Evolutionary conservation across 2,888 invertebrate species (phyloP).

Genomic region (Noctuana brunneofusca): DNA sequence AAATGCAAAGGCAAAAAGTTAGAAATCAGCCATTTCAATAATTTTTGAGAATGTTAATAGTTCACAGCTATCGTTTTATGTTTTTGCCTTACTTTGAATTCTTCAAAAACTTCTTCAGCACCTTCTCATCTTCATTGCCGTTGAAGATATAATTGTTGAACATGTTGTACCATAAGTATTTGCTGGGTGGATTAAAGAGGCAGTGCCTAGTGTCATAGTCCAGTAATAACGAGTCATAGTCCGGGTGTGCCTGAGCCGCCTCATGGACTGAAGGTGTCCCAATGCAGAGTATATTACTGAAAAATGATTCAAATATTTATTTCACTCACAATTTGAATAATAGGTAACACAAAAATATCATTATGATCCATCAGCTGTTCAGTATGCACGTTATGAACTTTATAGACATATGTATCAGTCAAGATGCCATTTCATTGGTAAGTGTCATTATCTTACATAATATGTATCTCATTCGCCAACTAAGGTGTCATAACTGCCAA

Average conservation of each 20-base stretch:
- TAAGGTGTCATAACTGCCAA: no score
- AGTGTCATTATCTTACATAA: no score
- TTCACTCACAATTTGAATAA: background rate
- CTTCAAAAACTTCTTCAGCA: slow-evolving; percentile 85
- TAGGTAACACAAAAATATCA: background rate
- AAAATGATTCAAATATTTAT: slow-evolving; percentile 43
- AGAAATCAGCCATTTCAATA: no score
- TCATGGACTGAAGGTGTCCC: slow-evolving; percentile 93
- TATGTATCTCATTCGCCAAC: no score
- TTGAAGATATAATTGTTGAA: slow-evolving; percentile 95
- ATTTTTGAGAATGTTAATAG: no score
- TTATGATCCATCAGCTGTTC: no score
- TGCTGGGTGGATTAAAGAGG: slow-evolving; percentile 84
- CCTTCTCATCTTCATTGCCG: slow-evolving; percentile 76
- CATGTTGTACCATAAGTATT: slow-evolving; percentile 93
- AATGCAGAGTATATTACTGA: slow-evolving; percentile 90
- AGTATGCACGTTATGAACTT: no score
- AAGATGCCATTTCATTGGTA: no score
- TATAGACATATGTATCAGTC: no score
- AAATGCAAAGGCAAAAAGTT: no score
- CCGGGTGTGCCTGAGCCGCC: slow-evolving; percentile 71
- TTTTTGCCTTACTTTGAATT: slow-evolving; percentile 74
- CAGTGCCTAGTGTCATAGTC: slow-evolving; percentile 91
- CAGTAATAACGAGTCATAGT: slow-evolving; percentile 85
- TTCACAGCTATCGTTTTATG: no score